Conservation (phyloP, 2,888 invertebrate species). For the Apodemia hepburni region DNA sequence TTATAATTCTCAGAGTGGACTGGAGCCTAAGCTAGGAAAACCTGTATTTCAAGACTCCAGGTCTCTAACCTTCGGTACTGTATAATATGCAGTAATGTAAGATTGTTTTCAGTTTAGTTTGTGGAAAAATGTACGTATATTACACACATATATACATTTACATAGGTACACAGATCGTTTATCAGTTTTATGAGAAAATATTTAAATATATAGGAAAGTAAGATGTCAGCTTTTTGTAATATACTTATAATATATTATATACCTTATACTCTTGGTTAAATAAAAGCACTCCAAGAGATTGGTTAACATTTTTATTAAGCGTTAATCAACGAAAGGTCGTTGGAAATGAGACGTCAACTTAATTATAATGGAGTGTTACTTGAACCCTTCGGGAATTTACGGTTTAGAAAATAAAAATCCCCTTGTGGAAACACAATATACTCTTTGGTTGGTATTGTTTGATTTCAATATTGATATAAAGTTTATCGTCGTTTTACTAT, state of each 20-base stretch:
- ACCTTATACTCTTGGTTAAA: neutral
- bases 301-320: constrained; percentile 1
- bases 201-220: no score
- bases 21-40: no score
- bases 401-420: neutral
- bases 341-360: constrained; percentile 8
- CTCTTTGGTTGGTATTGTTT: neutral
- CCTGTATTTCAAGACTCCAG: no score
- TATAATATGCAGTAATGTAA: no score
- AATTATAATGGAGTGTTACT: constrained; percentile 10
- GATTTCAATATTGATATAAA: neutral
- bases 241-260: neutral
- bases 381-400: neutral
- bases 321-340: neutral
- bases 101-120: no score
- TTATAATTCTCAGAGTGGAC: no score
- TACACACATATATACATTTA: no score
- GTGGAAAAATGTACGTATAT: no score
- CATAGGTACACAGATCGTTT: no score
- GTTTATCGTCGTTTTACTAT: no score
- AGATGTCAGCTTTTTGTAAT: neutral
- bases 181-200: no score
- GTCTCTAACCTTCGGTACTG: no score
- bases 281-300: neutral
- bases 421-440: neutral